Evolutionary conservation across 2,113 vertebrate species (phyloP).

Genomic region (Aix galericulata): DNA sequence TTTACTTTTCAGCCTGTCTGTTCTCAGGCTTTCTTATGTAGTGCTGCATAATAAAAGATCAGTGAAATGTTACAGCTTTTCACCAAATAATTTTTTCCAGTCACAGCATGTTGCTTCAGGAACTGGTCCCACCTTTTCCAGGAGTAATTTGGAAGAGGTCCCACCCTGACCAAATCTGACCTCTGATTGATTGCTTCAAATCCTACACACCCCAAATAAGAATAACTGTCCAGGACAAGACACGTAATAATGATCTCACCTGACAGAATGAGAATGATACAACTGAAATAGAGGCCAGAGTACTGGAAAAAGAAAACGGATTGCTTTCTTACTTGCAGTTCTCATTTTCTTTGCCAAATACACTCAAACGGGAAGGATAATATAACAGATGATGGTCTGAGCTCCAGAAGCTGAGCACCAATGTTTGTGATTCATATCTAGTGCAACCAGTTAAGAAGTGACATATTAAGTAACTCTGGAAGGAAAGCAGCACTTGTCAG

Average conservation of each 20-base stretch:
- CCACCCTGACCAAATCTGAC: constrained; percentile 47
- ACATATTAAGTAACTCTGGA: constrained; percentile 52
- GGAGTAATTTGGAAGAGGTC: constrained; percentile 46
- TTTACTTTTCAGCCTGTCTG: not conserved
- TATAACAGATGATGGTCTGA: constrained; percentile 21
- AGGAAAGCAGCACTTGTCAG: constrained; percentile 61
- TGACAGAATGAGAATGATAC: constrained; percentile 52
- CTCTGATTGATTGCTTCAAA: constrained; percentile 46
- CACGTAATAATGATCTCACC: constrained; percentile 56
- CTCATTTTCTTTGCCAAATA: constrained; percentile 39
- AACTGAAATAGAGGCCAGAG: constrained; percentile 35
- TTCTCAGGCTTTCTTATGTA: not conserved
- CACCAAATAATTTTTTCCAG: constrained; percentile 59
- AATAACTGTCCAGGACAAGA: constrained; percentile 26
- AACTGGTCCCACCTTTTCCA: constrained; percentile 57
- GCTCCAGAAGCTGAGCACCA: constrained; percentile 33
- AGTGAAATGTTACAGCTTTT: constrained; percentile 32
- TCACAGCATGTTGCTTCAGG: constrained; percentile 41
- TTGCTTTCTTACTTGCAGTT: not conserved
- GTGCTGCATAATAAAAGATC: not conserved
- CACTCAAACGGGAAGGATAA: constrained; percentile 52
- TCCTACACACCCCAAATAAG: constrained; percentile 29
- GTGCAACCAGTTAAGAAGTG: constrained; percentile 39
- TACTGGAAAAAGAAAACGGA: not conserved
- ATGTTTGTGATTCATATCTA: constrained; percentile 45